Conservation (phyloP, 2,888 invertebrate genomes). For the Lepidocyrtinus sp. region DNA sequence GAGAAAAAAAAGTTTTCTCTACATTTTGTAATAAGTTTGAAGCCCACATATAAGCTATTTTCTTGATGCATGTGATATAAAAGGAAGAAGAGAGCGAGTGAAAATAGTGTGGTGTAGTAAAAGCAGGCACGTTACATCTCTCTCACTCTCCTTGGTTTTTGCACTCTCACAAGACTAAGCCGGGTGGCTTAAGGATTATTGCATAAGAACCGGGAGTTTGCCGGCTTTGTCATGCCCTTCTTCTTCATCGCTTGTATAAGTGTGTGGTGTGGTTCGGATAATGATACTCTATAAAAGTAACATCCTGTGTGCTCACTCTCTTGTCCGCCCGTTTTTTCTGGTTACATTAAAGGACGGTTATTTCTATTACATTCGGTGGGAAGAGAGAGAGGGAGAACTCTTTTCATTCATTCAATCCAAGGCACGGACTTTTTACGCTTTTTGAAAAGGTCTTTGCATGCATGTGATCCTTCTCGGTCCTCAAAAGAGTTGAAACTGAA, state of each 20-base stretch:
- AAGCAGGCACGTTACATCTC: not conserved
- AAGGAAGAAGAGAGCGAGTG: not conserved
- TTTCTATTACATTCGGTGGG: constrained; percentile 22
- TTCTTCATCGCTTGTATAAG: constrained; percentile 21
- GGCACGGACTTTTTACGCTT: constrained; percentile 38
- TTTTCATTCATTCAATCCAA: constrained; percentile 47
- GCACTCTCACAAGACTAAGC: constrained; percentile 38
- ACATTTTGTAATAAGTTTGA: constrained; percentile 12
- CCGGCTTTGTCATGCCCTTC: constrained; percentile 57
- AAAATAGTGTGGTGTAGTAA: not conserved
- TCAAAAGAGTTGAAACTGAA: constrained; percentile 27
- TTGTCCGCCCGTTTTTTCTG: constrained; percentile 7
- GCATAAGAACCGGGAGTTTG: constrained; percentile 52
- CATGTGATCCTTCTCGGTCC: constrained; percentile 13
- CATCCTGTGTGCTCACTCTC: constrained; percentile 46
- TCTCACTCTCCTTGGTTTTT: constrained; percentile 20
- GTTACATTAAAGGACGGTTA: constrained; percentile 43
- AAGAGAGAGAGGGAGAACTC: not conserved
- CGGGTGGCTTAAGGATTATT: constrained; percentile 57
- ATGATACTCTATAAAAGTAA: constrained; percentile 56
- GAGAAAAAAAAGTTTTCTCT: constrained; percentile 15
- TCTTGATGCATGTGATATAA: not conserved
- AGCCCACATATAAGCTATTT: constrained; percentile 5
- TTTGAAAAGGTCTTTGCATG: constrained; percentile 31
- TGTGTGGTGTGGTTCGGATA: constrained; percentile 51